phyloP scores from a whole-genome alignment of 2,797 vertebrate genomes.

The Masticophis lateralis region DNA sequence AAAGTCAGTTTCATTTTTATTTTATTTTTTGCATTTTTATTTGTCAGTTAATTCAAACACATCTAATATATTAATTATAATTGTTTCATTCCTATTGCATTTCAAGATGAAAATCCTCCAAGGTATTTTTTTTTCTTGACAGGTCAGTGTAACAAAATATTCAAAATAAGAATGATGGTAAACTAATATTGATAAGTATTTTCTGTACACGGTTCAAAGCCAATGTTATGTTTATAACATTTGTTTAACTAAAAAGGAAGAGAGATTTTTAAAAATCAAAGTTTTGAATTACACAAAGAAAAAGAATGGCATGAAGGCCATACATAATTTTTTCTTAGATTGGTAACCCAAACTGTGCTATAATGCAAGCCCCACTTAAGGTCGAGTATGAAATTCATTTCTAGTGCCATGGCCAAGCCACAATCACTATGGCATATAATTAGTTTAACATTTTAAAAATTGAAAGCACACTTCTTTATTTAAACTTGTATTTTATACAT shows the following conservation, averaged over 20 bases:
- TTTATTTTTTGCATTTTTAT: background rate
- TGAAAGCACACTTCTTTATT: background rate
- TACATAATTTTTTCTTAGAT: background rate
- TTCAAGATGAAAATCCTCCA: background rate
- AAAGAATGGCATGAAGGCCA: background rate
- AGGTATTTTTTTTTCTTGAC: background rate
- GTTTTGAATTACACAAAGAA: background rate
- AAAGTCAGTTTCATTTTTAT: background rate
- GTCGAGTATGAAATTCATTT: background rate
- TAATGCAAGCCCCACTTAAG: background rate
- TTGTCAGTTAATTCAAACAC: background rate
- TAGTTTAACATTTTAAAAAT: background rate
- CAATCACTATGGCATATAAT: background rate
- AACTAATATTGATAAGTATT: background rate
- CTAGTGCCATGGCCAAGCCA: background rate
- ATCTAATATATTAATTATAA: background rate
- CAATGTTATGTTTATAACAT: background rate
- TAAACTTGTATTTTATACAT: background rate
- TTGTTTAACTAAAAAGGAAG: background rate
- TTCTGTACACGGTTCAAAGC: background rate
- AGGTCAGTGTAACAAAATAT: conserved; percentile 14
- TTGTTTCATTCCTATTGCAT: background rate
- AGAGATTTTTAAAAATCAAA: background rate
- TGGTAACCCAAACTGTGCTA: background rate
- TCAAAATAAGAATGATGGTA: background rate